Evolutionary conservation across 2,797 vertebrate species (phyloP), one percentile per base, ranked within the genome.

Genomic region (Microchirus variegatus): DNA sequence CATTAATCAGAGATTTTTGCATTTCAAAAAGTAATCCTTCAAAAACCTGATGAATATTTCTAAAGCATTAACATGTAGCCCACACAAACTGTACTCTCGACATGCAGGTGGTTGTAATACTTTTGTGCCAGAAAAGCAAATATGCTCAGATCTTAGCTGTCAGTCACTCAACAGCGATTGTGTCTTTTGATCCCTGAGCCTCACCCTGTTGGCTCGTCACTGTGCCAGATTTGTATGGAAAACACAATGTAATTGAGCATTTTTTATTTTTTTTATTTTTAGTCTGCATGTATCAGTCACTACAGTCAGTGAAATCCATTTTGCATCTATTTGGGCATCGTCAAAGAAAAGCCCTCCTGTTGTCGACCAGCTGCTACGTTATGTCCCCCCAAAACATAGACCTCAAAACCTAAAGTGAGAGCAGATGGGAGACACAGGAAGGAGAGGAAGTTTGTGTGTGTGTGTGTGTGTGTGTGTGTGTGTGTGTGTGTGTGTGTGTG

Each of bases 321-420:
- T 53, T 16, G 44, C 65, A 67, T 64, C 26, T 71, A 55, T 63
- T 78, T 47, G 58, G 58, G 48, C 35, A n/a, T 55, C 44, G 46
- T 78, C 69, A n/a, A 7, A 14, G 63, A 72, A 73, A 67, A 64
- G 45, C 17, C 50, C 47, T 65, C 31, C 50, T 65, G 49, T 61
- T 78, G 49, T 77, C 42, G 70, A 62, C 50, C 63, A 51, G 68
- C 42, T 13, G 58, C 68, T 77, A 72, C 75, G 66, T 70, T 72
- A 59, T 69, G 68, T 80, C 80, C 78, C 61, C 18, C 61, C 18
- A 59, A 75, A 78, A 77, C 74, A 78, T 40, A 80, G 42, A 69
- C 81, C 81, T 72, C 67, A 73, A 84, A 84, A 79, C 74, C 82
- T 50, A 85, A 87, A 90, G 81, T 82, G 82, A 76, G 84, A 79